Percentiles rank a stretch among this genome's conserved stretches.
Evolutionary conservation across 2,888 invertebrate genomes (phyloP).

Genomic region (Pocota personata): DNA sequence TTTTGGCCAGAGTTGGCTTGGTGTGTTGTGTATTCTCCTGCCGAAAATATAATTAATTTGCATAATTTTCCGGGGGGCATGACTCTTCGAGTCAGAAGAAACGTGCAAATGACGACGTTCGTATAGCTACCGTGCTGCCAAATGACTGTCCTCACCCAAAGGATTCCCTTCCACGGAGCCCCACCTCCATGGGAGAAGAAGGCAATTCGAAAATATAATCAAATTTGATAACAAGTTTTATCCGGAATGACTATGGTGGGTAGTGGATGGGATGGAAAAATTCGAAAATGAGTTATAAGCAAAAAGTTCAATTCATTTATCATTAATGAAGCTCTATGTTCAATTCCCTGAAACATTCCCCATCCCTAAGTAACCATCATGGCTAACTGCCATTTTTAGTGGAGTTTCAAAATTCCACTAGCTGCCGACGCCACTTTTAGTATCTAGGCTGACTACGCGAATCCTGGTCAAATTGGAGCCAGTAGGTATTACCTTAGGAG

Average conservation of each 20-base stretch:
- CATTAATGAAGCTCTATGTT: slow-evolving; percentile 56
- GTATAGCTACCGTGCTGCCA: slow-evolving; percentile 44
- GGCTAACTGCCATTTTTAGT: slow-evolving; percentile 43
- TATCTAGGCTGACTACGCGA: neutral
- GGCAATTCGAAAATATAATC: slow-evolving; percentile 59
- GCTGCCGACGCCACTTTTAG: slow-evolving; percentile 12
- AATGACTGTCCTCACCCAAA: slow-evolving; percentile 52
- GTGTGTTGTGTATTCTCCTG: slow-evolving; percentile 50
- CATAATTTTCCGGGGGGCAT: slow-evolving; percentile 58
- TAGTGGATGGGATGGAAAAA: slow-evolving; percentile 2
- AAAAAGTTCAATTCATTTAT: slow-evolving; percentile 70
- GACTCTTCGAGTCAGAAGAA: slow-evolving; percentile 31
- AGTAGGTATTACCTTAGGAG: slow-evolving; percentile 41
- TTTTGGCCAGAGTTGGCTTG: neutral
- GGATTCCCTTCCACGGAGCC: slow-evolving; percentile 13
- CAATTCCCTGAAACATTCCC: neutral
- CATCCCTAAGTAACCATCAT: neutral
- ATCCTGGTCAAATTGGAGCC: slow-evolving; percentile 45
- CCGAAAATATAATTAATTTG: slow-evolving; percentile 72
- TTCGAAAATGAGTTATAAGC: slow-evolving; percentile 67
- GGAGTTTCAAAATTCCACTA: slow-evolving; percentile 43
- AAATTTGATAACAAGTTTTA: slow-evolving; percentile 68
- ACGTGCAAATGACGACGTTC: slow-evolving; percentile 64
- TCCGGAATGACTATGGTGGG: slow-evolving; percentile 12
- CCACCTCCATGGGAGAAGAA: no score